Evolutionary conservation across 2,113 vertebrate species (phyloP).

Genomic region (Megaleporinus macrocephalus): DNA sequence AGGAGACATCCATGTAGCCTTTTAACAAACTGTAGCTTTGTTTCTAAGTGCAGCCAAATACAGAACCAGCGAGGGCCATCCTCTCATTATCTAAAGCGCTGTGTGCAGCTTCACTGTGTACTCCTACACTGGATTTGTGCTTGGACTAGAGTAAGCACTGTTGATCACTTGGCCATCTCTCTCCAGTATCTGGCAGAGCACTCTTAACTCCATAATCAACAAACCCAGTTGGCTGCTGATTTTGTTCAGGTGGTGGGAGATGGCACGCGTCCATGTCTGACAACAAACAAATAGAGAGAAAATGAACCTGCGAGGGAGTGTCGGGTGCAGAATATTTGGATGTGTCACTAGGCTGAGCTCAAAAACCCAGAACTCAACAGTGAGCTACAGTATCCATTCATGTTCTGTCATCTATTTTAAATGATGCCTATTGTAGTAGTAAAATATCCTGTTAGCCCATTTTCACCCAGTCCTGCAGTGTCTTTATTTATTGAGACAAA

Average conservation of each 20-base stretch:
- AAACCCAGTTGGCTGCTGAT: conserved; percentile 27
- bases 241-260: conserved; percentile 20
- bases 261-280: conserved; percentile 21
- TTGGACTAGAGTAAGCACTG: conserved; percentile 9
- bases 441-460: no score
- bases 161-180: conserved; percentile 27
- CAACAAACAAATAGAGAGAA: conserved; percentile 7
- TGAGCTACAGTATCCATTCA: not conserved
- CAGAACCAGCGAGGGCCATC: not conserved
- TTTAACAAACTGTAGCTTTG: conserved; percentile 15
- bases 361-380: not conserved
- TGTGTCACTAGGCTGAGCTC: not conserved
- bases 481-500: no score
- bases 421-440: no score
- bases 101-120: conserved; percentile 12
- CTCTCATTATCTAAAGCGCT: conserved; percentile 29
- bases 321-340: not conserved
- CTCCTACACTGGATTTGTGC: conserved; percentile 30
- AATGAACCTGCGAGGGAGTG: not conserved
- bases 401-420: no score
- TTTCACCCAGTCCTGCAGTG: no score
- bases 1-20: not conserved
- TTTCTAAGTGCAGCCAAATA: conserved; percentile 16
- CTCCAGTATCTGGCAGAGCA: not conserved
- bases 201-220: conserved; percentile 28